Conservation (phyloP, 2,113 vertebrate genomes). For the Crotophaga sulcirostris region DNA sequence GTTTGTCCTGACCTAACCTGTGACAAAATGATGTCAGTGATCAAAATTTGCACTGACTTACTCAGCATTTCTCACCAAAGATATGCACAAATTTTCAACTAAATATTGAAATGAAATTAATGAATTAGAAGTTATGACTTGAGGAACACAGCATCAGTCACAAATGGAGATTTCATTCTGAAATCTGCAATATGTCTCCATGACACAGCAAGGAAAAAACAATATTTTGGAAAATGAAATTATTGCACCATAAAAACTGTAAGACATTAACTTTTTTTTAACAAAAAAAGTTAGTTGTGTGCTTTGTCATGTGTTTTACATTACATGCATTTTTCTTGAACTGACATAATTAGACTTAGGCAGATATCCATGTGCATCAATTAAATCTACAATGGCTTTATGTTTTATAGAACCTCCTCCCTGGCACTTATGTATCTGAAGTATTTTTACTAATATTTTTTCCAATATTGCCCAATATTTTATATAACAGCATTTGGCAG, state of each 20-base stretch:
- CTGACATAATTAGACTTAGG: not conserved
- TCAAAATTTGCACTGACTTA: constrained; percentile 43
- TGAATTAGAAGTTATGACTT: too few species aligned
- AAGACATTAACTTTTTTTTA: not conserved
- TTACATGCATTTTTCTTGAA: not conserved
- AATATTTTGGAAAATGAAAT: not conserved
- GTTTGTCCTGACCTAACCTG: not conserved
- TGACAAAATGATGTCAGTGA: not conserved
- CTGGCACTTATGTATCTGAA: not conserved
- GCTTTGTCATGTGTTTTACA: not conserved
- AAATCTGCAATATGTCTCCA: not conserved
- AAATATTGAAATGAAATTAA: constrained; percentile 57
- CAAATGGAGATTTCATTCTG: not conserved
- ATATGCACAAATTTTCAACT: constrained; percentile 4
- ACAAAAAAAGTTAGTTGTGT: not conserved
- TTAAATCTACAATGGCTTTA: not conserved
- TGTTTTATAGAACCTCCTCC: not conserved
- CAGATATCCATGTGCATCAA: not conserved
- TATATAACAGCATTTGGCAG: not conserved
- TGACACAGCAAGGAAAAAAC: not conserved
- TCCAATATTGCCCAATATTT: not conserved
- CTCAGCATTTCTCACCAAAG: constrained; percentile 42
- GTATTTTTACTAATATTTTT: not conserved
- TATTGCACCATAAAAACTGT: not conserved
- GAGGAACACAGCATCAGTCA: not conserved